Evolutionary conservation across 1,140 invertebrate species (phyloP).

Genomic region (Episyrphus balteatus): DNA sequence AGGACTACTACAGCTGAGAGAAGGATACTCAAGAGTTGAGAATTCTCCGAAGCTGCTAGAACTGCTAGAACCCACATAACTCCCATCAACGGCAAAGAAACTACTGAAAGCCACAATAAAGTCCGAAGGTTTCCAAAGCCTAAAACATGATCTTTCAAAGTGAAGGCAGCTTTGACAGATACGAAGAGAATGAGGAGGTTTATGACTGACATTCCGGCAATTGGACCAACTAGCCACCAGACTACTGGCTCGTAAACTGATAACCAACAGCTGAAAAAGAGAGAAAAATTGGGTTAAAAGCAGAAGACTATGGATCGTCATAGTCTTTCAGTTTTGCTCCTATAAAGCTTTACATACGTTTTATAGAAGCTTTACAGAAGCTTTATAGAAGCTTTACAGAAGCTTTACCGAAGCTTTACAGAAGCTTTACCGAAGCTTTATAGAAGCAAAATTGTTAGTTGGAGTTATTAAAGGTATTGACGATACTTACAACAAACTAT

Average conservation of each 20-base stretch:
- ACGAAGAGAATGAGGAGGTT: constrained; percentile 72
- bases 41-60: constrained; percentile 66
- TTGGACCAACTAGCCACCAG: constrained; percentile 82
- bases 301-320: no score
- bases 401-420: no score
- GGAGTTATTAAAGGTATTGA: no score
- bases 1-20: constrained; percentile 57
- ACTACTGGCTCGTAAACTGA: constrained; percentile 83
- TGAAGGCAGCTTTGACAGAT: constrained; percentile 80
- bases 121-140: constrained; percentile 86
- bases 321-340: no score
- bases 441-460: no score
- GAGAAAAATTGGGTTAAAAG: constrained; percentile 1
- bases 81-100: constrained; percentile 64
- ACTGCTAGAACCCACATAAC: constrained; percentile 72
- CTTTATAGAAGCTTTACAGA: no score
- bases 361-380: no score
- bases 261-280: constrained; percentile 75
- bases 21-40: constrained; percentile 61
- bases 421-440: no score
- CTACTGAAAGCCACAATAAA: constrained; percentile 70
- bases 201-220: constrained; percentile 61
- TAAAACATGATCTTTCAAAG: constrained; percentile 77
- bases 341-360: no score
- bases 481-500: constrained; percentile 75